Evolutionary conservation across 2,113 vertebrate species (phyloP), one percentile per base, ranked within the genome.

Genomic region (Anolis carolinensis): DNA sequence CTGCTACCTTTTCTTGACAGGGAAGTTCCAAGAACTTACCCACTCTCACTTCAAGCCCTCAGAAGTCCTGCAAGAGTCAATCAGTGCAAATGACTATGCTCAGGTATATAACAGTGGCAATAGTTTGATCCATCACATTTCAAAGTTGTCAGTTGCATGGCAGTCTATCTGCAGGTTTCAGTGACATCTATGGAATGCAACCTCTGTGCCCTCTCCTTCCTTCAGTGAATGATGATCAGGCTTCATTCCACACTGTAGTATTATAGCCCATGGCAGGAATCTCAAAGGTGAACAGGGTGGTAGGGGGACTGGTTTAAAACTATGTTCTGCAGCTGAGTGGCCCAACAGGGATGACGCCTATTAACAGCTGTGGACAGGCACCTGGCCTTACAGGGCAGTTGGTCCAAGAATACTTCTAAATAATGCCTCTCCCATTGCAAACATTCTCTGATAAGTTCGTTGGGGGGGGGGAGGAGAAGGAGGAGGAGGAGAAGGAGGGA

Each of bases 341-440:
- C 74, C 80, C 73, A 48, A 67, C 81, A 48, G 62, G 36, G 36
- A 71, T 70, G 65, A 87, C 39, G 67, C 20, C 81, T 25, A 83
- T 87, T 83, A 87, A 63, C 86, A 87, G 74, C 81, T 87, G 86
- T 0, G 14, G 81, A 79, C 81, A 87, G 86, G 83, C 74, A 83
- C 50, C 86, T 79, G 80, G 52, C 16, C 71, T 14, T 16, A 32
- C 18, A 23, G 16, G 39, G 20, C 63, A n/a, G 34, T 55, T 3
- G 23, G 7, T 55, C 86, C 48, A 20, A 2, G 55, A 55, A 4
- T 70, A 21, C 52, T 70, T 65, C 23, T 72, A 21, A 68, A 68
- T 55, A 68, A 77, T 32, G 48, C 63, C n/a, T n/a, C n/a, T n/a
- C n/a, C n/a, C n/a, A n/a, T n/a, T n/a, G n/a, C n/a, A n/a, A n/a